Evolutionary conservation across 2,113 vertebrate genomes (phyloP).

Genomic region (Semnopithecus entellus): DNA sequence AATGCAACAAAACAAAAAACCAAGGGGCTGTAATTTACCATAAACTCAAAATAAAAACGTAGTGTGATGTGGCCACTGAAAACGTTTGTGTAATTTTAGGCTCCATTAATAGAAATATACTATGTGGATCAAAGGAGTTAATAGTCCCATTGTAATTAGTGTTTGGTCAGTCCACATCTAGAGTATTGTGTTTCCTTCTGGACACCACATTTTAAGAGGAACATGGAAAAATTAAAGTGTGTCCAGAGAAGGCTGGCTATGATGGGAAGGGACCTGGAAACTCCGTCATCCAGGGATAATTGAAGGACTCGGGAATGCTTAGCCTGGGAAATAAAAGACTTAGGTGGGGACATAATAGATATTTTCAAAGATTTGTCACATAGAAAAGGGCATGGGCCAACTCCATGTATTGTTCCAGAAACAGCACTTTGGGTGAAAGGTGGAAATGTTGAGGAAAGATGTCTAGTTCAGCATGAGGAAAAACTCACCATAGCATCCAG

Average conservation of each 20-base stretch:
- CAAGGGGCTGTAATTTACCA: conserved; percentile 48
- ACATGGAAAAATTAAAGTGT: conserved; percentile 58
- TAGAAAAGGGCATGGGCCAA: not conserved
- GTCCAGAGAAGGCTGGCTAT: conserved; percentile 29
- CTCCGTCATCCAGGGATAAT: not conserved
- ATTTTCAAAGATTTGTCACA: conserved; percentile 47
- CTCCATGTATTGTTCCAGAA: not conserved
- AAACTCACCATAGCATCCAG: not conserved
- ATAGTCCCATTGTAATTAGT: conserved; percentile 50
- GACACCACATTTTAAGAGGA: conserved; percentile 55
- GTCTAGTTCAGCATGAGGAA: not conserved
- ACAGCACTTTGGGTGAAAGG: not conserved
- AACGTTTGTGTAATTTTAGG: conserved; percentile 44
- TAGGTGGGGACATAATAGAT: not conserved
- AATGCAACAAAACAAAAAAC: not conserved
- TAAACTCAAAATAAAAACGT: conserved; percentile 39
- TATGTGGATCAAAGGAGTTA: conserved; percentile 63
- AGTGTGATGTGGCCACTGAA: conserved; percentile 53
- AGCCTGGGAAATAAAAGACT: conserved; percentile 43
- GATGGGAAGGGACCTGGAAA: conserved; percentile 18
- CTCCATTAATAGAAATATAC: conserved; percentile 53
- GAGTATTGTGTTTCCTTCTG: conserved; percentile 44
- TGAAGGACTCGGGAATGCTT: conserved; percentile 35
- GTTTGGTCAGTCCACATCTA: conserved; percentile 43
- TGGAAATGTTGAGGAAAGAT: not conserved